Conservation (phyloP, 2,797 vertebrate genomes). For the Pantherophis vulpinus region DNA sequence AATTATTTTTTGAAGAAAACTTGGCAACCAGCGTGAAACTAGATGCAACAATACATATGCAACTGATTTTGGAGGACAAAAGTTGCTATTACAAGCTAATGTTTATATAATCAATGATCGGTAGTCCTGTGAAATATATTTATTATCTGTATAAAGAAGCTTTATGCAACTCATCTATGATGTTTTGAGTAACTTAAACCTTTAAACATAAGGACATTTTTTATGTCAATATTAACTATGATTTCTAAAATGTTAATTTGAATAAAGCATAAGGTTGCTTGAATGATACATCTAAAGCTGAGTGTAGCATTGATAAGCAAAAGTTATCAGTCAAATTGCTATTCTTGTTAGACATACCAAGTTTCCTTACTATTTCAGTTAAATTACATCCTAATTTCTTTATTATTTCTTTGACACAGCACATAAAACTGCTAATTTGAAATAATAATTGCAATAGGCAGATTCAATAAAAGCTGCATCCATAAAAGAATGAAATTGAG, state of each 20-base stretch:
- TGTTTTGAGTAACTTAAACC: neutral
- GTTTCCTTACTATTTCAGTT: constrained; percentile 10
- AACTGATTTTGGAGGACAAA: neutral
- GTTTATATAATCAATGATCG: neutral
- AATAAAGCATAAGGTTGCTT: neutral
- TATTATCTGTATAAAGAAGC: neutral
- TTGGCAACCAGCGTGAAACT: neutral
- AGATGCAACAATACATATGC: neutral
- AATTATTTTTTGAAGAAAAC: neutral
- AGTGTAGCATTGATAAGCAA: neutral
- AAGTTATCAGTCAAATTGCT: constrained; percentile 6
- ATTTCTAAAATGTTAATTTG: neutral
- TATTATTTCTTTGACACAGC: neutral
- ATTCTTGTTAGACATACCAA: neutral
- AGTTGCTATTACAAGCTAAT: neutral
- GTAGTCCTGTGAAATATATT: neutral
- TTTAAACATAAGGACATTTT: neutral
- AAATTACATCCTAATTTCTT: neutral
- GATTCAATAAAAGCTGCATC: constrained; percentile 1
- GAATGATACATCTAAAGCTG: neutral
- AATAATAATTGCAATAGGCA: neutral
- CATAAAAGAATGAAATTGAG: neutral
- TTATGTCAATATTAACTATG: neutral
- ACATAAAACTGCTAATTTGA: neutral
- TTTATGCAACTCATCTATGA: neutral